Conservation (phyloP, 2,888 invertebrate genomes). For the Drosophila stalkeri region DNA sequence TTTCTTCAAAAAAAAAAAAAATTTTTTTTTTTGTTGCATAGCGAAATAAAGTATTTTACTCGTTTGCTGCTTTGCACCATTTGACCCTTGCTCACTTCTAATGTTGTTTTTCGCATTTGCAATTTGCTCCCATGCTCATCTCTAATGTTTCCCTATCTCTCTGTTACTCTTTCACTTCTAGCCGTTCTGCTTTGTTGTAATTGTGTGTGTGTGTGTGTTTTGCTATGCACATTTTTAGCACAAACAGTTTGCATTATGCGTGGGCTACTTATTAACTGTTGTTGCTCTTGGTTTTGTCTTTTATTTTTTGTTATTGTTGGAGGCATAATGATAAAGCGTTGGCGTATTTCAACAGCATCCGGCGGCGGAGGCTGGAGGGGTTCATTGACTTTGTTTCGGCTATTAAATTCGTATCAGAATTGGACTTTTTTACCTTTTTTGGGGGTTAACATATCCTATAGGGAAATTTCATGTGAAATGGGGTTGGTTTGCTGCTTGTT, state of each 20-base stretch:
- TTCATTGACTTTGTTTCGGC: constrained; percentile 51
- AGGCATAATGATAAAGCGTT: constrained; percentile 39
- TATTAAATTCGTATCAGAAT: constrained; percentile 33
- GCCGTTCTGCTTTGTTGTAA: constrained; percentile 4
- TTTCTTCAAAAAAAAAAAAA: not conserved
- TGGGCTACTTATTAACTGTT: constrained; percentile 49
- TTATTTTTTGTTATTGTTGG: constrained; percentile 5
- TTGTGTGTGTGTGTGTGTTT: constrained; percentile 13
- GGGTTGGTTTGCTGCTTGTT: constrained; percentile 41
- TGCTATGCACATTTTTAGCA: constrained; percentile 39
- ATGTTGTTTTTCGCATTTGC: not conserved
- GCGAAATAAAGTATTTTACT: not conserved
- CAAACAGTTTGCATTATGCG: constrained; percentile 49
- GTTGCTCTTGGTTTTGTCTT: not conserved
- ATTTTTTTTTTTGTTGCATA: not conserved
- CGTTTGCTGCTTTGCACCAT: not conserved
- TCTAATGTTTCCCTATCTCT: constrained; percentile 19
- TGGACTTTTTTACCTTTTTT: constrained; percentile 44
- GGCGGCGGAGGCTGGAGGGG: constrained; percentile 24
- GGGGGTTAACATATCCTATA: constrained; percentile 40
- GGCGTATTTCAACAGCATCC: constrained; percentile 32
- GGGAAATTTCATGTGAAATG: constrained; percentile 30
- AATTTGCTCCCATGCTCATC: constrained; percentile 29
- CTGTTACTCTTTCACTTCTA: constrained; percentile 1
- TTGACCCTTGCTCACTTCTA: constrained; percentile 22